A percentile compares a stretch with the other conserved stretches of the same genome.
These are phyloP conservation scores for Cataglyphis livida DNA, from an alignment of 2,888 invertebrate species.

Conservation along the genomic window DNA sequence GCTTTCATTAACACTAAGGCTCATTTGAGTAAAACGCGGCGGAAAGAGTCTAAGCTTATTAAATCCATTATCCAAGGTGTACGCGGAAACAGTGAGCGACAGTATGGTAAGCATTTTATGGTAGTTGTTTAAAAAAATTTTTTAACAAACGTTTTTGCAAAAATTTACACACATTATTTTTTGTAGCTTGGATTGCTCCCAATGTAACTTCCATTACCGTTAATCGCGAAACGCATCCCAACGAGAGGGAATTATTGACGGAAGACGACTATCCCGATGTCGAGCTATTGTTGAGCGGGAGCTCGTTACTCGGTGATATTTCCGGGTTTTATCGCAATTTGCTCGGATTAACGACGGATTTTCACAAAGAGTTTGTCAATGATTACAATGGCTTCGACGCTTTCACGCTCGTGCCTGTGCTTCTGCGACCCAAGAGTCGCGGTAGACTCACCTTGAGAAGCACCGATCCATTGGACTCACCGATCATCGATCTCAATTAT, in stretches of 20 bases:
- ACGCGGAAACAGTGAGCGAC: background rate
- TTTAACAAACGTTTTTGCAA: too few species aligned
- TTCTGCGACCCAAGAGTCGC: slow-evolving; percentile 91
- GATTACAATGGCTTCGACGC: slow-evolving; percentile 87
- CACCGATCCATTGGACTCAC: slow-evolving; percentile 91
- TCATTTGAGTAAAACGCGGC: background rate
- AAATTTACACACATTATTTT: background rate
- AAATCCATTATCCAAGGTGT: background rate
- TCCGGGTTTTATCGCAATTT: slow-evolving; percentile 89
- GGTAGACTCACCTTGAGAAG: slow-evolving; percentile 91
- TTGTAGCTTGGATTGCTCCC: slow-evolving; percentile 43
- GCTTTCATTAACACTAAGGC: slow-evolving; percentile 90
- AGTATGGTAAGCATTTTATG: slow-evolving; percentile 10
- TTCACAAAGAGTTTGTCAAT: slow-evolving; percentile 87
- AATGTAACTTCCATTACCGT: slow-evolving; percentile 58
- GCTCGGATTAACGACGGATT: slow-evolving; percentile 89
- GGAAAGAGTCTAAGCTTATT: background rate
- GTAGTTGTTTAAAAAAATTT: too few species aligned
- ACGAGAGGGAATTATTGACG: background rate
- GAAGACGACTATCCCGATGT: slow-evolving; percentile 90
- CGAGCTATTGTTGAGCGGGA: slow-evolving; percentile 92
- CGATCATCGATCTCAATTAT: slow-evolving; percentile 93
- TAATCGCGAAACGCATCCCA: background rate
- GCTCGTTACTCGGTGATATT: slow-evolving; percentile 91
- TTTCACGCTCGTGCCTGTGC: slow-evolving; percentile 91